Base-by-base conservation (phyloP, 37 sponge, comb jelly and placozoan genomes). In the Chondrilla cf. caribensis region DNA sequence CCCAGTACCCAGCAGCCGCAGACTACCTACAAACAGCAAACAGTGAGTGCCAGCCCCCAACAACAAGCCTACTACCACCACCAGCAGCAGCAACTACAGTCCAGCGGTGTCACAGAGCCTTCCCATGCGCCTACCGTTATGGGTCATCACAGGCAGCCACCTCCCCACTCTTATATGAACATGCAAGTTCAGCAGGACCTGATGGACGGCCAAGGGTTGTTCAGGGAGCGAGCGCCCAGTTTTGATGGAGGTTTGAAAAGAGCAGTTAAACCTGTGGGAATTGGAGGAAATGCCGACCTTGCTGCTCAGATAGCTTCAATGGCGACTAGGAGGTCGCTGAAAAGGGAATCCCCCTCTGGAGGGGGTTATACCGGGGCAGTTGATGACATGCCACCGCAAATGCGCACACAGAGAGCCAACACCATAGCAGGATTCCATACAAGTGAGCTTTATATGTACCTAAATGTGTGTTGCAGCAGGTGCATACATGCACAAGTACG, bases 241-340 rank as follows among this genome's bases (percentile, higher is more conserved):
- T 5, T 70, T 35, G 76, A 73, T 40, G 24, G 9, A 39, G 76
- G 76, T 37, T 41, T 39, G 44, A 38, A 25, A 15, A 37, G 76
- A 17, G 76, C 43, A 7, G 41, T 39, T n/a, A 39, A n/a, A 39
- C 40, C 24, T 40, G 78, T 43, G 18, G 66, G 77, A 44, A 32
- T 76, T 3, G 64, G 60, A 40, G 87, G 83, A 21, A 55, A 55
- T 41, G 83, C 79, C 0, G 55, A 82, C 24, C 35, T 92, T 7
- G 93, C 93, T 14, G 64, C 89, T 0, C 78, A 82, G 82, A 88
- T 92, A 29, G 89, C 89, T 26, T 83, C 83, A 43, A 85, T 82
- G 80, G 86, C 84, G 39, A 89, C 93, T 38, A 86, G 62, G 22
- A 73, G 76, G 76, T 39, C 38, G 7, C 24, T 38, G 0, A 37